phyloP scores from a whole-genome alignment of 1,140 invertebrate genomes.

The Drosophila eugracilis region DNA sequence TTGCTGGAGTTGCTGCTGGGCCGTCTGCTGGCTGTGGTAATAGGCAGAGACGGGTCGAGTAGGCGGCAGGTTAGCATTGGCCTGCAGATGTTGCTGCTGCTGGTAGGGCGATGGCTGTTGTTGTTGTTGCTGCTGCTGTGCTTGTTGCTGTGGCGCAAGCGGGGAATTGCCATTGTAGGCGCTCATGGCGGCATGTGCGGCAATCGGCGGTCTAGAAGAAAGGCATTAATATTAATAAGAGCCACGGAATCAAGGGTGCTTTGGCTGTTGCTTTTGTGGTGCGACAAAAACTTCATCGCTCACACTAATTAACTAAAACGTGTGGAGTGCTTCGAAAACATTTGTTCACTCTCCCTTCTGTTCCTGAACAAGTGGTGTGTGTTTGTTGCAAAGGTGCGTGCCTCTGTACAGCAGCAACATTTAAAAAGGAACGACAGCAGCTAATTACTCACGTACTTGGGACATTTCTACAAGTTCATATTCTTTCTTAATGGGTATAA shows the following conservation, averaged over 20 bases:
- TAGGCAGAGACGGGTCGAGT: slow-evolving; percentile 77
- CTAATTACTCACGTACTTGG: slow-evolving; percentile 80
- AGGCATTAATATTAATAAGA: slow-evolving; percentile 2
- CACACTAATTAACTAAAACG: slow-evolving; percentile 32
- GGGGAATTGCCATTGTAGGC: slow-evolving; percentile 82
- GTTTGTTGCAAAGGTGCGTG: slow-evolving; percentile 42
- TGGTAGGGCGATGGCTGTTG: slow-evolving; percentile 57
- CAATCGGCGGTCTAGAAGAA: slow-evolving; percentile 58
- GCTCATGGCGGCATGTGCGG: slow-evolving; percentile 80
- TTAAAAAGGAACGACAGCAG: slow-evolving; percentile 17
- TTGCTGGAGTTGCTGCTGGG: slow-evolving; percentile 64
- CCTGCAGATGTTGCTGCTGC: slow-evolving; percentile 63
- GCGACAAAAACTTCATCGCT: slow-evolving; percentile 1
- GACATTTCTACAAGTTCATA: slow-evolving; percentile 78
- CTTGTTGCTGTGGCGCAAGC: slow-evolving; percentile 67
- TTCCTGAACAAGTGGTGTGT: slow-evolving; percentile 7
- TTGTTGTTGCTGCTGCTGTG: slow-evolving; percentile 68
- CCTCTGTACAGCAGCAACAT: slow-evolving; percentile 48
- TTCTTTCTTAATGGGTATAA: slow-evolving; percentile 78
- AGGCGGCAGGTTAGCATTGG: slow-evolving; percentile 64
- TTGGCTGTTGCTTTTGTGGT: slow-evolving; percentile 5
- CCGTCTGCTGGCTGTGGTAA: slow-evolving; percentile 72
- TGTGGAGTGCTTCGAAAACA: slow-evolving; percentile 25
- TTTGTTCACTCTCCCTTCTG: background rate
- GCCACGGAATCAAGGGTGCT: background rate